These are phyloP conservation scores for Ciona savignyi DNA, from an alignment of 23 tunicate species.

Conservation along the genomic window DNA sequence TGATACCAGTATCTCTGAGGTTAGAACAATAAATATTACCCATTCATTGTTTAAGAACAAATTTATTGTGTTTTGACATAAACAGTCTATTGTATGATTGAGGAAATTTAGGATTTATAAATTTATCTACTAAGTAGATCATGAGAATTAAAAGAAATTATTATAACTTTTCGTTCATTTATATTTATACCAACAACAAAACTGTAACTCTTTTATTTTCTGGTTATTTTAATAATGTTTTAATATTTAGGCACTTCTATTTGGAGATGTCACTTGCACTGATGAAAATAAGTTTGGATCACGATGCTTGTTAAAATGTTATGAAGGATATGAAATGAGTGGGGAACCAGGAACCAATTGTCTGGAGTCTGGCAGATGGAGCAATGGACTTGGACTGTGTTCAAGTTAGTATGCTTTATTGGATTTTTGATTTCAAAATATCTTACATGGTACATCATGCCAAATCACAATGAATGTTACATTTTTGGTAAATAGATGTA, in stretches of 20 bases:
- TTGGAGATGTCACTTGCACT: constrained; percentile 65
- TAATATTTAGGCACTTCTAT: constrained; percentile 47
- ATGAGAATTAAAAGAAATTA: too few relatives aligned
- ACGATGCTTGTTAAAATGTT: constrained; percentile 37
- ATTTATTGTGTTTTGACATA: background rate
- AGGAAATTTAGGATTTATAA: too few relatives aligned
- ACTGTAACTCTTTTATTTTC: too few relatives aligned
- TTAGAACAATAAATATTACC: too few relatives aligned
- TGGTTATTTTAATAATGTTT: background rate
- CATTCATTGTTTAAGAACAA: background rate
- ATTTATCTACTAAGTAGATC: background rate
- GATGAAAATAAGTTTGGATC: constrained; percentile 65
- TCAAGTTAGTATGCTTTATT: constrained; percentile 25
- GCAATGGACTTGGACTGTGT: constrained; percentile 65
- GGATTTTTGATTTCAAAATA: too few relatives aligned
- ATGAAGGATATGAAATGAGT: constrained; percentile 41
- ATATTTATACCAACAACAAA: too few relatives aligned
- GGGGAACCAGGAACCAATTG: constrained; percentile 45
- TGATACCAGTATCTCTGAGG: constrained; percentile 43
- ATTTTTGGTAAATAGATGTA: background rate
- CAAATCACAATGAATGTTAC: background rate
- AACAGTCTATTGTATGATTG: too few relatives aligned
- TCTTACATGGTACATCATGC: too few relatives aligned
- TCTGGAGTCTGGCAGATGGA: constrained; percentile 41
- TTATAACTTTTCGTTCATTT: too few relatives aligned